Evolutionary conservation across 2,888 invertebrate genomes (phyloP).

Genomic region (Hirtodrosophila cameraria): DNA sequence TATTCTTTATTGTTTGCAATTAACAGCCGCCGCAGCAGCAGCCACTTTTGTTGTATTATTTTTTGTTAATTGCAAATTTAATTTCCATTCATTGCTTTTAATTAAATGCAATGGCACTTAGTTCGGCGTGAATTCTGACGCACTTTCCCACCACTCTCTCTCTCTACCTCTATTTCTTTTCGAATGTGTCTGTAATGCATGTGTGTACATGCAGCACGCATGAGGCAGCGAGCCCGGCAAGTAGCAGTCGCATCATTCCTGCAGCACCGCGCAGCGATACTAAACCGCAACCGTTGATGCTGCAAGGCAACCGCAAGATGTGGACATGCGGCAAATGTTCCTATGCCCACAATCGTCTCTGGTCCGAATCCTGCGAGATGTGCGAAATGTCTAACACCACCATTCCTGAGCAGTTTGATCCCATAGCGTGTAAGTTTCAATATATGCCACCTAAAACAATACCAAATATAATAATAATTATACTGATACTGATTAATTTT

Average conservation of each 20-base stretch:
- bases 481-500: too few species aligned
- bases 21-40: conserved; percentile 8
- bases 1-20: neutral
- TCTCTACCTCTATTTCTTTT: neutral
- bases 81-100: conserved; percentile 10
- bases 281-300: conserved; percentile 71
- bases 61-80: conserved; percentile 12
- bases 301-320: conserved; percentile 85
- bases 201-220: conserved; percentile 19
- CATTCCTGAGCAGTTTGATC: conserved; percentile 37
- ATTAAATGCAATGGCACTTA: conserved; percentile 7
- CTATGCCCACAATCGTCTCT: conserved; percentile 93
- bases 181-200: too few species aligned
- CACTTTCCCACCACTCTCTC: neutral
- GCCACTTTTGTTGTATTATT: conserved; percentile 4
- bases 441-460: too few species aligned
- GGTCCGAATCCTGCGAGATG: conserved; percentile 91
- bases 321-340: conserved; percentile 96
- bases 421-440: too few species aligned
- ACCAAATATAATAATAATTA: neutral
- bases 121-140: conserved; percentile 1
- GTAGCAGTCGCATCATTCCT: conserved; percentile 40
- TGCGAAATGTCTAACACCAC: conserved; percentile 85
- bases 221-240: conserved; percentile 24
- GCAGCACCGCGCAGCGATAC: conserved; percentile 76